Base-by-base conservation (phyloP, 2,797 vertebrate genomes). In the Hybognathus amarus region DNA sequence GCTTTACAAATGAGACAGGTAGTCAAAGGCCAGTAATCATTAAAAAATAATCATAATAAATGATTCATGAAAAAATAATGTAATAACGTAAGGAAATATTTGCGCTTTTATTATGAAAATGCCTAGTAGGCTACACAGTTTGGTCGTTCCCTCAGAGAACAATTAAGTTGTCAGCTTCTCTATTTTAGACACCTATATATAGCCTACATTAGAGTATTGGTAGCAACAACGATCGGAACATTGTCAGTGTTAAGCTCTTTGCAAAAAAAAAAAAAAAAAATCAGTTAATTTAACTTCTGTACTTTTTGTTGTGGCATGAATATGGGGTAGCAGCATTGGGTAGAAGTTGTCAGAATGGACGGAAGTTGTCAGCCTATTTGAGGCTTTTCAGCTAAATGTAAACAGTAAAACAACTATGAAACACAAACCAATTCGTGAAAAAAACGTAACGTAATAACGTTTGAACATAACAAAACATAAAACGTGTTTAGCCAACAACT, bases 1-100 rank as follows among this genome's bases (percentile, higher is more conserved):
- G 91, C 87, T 74, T 7, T 22, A 33, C 75, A 85, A 85, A 80
- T 86, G 85, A 56, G 47, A 40, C 83, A 81, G 38, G 83, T 80
- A 36, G 36, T 5, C 3, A 6, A 83, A 86, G 71, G 68, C n/a
- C 27, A 18, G 70, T 66, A 85, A 88, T 88, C 69, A 79, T 74
- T 33, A 54, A 54, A 67, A 76, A 42, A 45, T 18, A 45, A 45
- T 9, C 68, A 27, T 2, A 52, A 30, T 18, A 71, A 54, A 18
- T 20, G 0, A 56, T n/a, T 36, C 7, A n/a, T n/a, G 10, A 42
- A 20, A 3, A 40, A 12, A 40, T 42, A 61, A 11, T 27, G 1
- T 76, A 9, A 17, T 59, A 76, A 40, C 11, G 7, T 1, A 56
- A 22, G 30, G 27, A 75, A 56, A 24, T 13, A 24, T 38, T 17